Conservation (phyloP, 2,113 vertebrate genomes). For the Engystomops pustulosus region DNA sequence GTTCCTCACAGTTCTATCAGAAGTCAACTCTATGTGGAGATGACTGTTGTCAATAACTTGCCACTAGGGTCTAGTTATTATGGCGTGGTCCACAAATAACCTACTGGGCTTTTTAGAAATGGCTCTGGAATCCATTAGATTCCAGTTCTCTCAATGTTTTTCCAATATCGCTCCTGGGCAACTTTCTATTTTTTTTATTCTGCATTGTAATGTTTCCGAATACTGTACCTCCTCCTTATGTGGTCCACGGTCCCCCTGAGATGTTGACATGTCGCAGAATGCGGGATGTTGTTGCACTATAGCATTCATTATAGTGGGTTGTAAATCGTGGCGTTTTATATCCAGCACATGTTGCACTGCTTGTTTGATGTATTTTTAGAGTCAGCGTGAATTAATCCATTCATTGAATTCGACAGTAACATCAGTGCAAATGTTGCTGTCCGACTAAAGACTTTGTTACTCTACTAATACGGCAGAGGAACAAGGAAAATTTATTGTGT, state of each 20-base stretch:
- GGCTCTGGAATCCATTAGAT: too few relatives aligned
- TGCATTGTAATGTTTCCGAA: too few relatives aligned
- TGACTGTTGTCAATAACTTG: too few relatives aligned
- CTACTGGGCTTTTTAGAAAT: too few relatives aligned
- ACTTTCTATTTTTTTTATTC: too few relatives aligned
- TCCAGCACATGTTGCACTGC: neutral
- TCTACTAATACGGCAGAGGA: neutral
- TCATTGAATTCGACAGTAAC: slow-evolving; percentile 12
- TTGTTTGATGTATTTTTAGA: slow-evolving; percentile 40
- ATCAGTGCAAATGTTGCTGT: neutral
- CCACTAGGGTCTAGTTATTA: too few relatives aligned
- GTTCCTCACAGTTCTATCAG: too few relatives aligned
- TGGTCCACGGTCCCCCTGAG: neutral
- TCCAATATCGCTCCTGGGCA: too few relatives aligned
- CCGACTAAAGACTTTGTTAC: slow-evolving; percentile 27
- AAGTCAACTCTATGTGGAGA: too few relatives aligned
- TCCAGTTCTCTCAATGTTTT: too few relatives aligned
- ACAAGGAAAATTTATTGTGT: slow-evolving; percentile 10
- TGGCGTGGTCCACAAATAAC: too few relatives aligned
- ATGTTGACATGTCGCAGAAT: neutral
- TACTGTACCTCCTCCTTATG: too few relatives aligned
- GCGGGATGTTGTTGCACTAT: neutral
- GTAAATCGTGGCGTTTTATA: neutral
- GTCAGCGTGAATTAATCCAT: slow-evolving; percentile 27
- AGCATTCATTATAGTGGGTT: neutral